Percentiles rank a stretch among this genome's conserved stretches.
Conservation (phyloP, 2,888 invertebrate species). For the Apamea crenata region DNA sequence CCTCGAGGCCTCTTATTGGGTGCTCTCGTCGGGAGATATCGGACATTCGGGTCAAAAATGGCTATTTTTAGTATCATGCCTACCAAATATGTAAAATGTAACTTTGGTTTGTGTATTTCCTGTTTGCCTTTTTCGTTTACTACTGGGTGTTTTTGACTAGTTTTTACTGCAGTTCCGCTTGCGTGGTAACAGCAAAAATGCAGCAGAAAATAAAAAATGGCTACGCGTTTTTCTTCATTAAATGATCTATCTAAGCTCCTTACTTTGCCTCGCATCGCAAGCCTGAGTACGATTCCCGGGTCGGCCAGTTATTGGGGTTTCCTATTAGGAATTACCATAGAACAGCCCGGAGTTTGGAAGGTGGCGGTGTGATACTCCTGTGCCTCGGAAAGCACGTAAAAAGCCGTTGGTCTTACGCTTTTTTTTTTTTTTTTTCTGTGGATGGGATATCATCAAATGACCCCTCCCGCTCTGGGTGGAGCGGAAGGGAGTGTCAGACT, state of each 20-base stretch:
- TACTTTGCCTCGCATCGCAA: not conserved
- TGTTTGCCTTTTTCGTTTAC: not conserved
- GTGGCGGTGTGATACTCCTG: too few species aligned
- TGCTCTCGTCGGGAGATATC: slow-evolving; percentile 28
- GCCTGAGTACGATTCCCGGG: not conserved
- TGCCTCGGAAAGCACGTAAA: too few species aligned
- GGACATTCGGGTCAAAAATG: slow-evolving; percentile 38
- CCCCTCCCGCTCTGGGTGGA: too few species aligned
- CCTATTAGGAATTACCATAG: too few species aligned
- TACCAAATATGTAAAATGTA: slow-evolving; percentile 36
- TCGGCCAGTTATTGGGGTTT: too few species aligned
- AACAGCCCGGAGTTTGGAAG: too few species aligned
- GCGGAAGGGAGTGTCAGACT: too few species aligned
- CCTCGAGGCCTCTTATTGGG: slow-evolving; percentile 46
- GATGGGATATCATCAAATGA: too few species aligned
- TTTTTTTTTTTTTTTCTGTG: too few species aligned
- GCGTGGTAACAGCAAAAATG: not conserved
- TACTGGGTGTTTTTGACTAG: too few species aligned
- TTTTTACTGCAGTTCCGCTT: not conserved
- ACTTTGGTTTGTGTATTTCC: not conserved
- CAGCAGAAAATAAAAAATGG: not conserved
- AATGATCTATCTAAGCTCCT: not conserved
- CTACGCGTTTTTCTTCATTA: not conserved
- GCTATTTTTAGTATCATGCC: slow-evolving; percentile 9
- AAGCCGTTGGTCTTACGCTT: too few species aligned